A percentile compares a stretch with the other conserved stretches of the same genome.
Conservation (phyloP, 2,888 invertebrate genomes). For the Siphlonurus alternatus region DNA sequence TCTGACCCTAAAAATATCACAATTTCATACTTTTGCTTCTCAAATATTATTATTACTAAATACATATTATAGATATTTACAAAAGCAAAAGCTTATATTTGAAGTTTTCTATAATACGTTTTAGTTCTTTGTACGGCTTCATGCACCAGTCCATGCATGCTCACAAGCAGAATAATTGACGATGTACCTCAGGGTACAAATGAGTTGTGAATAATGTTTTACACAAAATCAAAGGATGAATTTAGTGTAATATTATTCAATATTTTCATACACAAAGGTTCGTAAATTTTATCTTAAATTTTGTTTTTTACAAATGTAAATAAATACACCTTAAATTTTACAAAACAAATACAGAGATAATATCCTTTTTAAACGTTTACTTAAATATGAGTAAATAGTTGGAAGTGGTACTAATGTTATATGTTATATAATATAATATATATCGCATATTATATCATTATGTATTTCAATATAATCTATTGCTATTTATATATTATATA, state of each 20-base stretch:
- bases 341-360: too few species aligned
- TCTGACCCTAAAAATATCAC: background rate
- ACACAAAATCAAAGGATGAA: background rate
- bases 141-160: background rate
- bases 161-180: background rate
- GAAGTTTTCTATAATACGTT: background rate
- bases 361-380: too few species aligned
- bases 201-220: background rate
- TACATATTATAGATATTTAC: background rate
- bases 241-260: background rate
- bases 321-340: background rate
- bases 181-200: background rate
- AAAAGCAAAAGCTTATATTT: background rate
- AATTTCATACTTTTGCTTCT: background rate
- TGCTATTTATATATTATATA: too few species aligned
- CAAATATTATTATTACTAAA: background rate
- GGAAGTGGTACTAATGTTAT: too few species aligned
- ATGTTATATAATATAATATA: too few species aligned
- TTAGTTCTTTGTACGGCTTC: background rate
- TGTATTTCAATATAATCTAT: too few species aligned
- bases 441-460: too few species aligned
- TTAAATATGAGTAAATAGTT: too few species aligned
- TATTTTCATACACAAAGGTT: background rate
- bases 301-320: background rate
- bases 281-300: background rate